phyloP scores from a whole-genome alignment of 2,113 vertebrate species.

The Myanophis thanlyinensis region DNA sequence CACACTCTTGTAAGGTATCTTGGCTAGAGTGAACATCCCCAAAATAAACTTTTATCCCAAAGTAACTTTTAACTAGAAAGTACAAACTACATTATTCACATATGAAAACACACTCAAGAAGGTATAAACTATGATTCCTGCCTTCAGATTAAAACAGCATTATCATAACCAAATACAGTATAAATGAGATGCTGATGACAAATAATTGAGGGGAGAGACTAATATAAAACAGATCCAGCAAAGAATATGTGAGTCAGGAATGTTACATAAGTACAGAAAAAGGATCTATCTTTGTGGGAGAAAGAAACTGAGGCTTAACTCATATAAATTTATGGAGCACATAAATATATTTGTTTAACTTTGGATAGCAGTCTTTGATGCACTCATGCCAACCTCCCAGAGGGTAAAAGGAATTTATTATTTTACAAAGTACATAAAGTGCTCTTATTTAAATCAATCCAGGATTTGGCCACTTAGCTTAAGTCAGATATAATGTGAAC shows the following conservation, averaged over 20 bases:
- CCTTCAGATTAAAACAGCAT: neutral
- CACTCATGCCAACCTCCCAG: neutral
- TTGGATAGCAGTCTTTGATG: neutral
- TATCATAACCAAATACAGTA: neutral
- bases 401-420: neutral
- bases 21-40: neutral
- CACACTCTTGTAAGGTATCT: neutral
- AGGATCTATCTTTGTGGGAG: neutral
- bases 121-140: neutral
- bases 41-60: neutral
- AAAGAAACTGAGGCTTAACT: neutral
- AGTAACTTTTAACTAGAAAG: neutral
- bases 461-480: neutral
- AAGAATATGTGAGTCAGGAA: neutral
- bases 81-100: neutral
- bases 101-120: neutral
- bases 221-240: neutral
- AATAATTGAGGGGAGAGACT: neutral
- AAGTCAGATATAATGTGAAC: neutral
- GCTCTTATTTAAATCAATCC: neutral
- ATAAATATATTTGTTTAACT: constrained; percentile 1
- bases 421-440: neutral
- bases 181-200: neutral
- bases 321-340: neutral
- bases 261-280: neutral